Conservation (phyloP, 2,113 vertebrate species). For the Cyanoderma ruficeps region DNA sequence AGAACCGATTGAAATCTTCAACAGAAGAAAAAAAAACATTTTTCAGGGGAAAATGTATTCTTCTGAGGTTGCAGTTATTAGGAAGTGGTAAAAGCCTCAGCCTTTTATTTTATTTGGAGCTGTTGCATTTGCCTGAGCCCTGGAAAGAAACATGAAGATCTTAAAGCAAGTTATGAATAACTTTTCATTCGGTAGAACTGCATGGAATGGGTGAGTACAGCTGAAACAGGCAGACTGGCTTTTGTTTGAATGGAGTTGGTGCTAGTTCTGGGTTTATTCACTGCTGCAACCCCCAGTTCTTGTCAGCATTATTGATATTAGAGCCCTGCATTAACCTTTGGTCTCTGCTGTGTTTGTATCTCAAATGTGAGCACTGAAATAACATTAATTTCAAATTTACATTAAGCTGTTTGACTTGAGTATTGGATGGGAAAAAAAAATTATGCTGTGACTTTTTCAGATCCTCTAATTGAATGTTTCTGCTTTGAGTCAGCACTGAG, state of each 20-base stretch:
- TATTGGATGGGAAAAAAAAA: too few species aligned
- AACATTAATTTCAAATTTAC: neutral
- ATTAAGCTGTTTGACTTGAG: neutral
- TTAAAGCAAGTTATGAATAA: neutral
- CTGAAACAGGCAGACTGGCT: neutral
- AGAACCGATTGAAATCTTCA: neutral
- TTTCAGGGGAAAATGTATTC: neutral
- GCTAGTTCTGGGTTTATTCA: neutral
- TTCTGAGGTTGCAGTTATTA: neutral
- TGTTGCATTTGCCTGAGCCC: neutral
- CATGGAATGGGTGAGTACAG: constrained; percentile 64
- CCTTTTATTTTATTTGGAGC: neutral
- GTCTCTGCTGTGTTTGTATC: neutral
- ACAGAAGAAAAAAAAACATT: neutral
- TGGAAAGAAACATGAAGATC: constrained; percentile 32
- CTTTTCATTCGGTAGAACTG: neutral
- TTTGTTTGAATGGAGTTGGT: neutral
- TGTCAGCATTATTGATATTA: neutral
- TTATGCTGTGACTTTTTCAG: neutral
- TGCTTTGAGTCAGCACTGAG: neutral
- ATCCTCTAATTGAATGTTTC: neutral
- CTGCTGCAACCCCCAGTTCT: neutral
- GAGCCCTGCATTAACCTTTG: neutral
- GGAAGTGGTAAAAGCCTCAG: neutral
- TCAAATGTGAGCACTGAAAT: neutral